Conservation (phyloP, 2,113 vertebrate genomes). For the Cichladusa arquata region DNA sequence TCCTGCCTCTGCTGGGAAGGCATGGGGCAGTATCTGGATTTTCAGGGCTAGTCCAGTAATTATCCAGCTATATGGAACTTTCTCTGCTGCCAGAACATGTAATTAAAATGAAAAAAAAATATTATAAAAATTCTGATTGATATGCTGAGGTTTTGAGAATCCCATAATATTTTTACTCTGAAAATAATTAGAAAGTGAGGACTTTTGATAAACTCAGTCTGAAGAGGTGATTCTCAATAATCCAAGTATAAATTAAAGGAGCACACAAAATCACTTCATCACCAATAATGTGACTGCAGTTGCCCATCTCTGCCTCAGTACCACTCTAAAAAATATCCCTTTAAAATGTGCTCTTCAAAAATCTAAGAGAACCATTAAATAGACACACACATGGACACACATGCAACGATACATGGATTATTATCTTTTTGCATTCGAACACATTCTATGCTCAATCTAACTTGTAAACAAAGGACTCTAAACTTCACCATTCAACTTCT, state of each 20-base stretch:
- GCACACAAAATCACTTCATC: background rate
- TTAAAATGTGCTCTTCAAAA: background rate
- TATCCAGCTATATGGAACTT: background rate
- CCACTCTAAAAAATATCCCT: background rate
- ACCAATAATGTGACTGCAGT: background rate
- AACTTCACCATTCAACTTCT: background rate
- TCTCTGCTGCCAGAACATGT: background rate
- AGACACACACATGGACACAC: fast-evolving
- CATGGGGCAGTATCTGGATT: background rate
- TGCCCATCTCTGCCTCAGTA: background rate
- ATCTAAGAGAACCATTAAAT: background rate
- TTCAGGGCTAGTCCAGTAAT: background rate
- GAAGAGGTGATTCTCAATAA: background rate
- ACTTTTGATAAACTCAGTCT: background rate
- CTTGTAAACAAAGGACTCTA: background rate
- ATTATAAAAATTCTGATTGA: background rate
- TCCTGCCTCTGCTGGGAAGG: background rate
- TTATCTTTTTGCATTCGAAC: background rate
- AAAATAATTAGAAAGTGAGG: background rate
- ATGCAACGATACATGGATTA: background rate
- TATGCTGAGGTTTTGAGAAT: background rate
- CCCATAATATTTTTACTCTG: fast-evolving
- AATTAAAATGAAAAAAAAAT: background rate
- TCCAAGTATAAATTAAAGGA: background rate
- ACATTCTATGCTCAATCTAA: background rate